Percentiles rank a stretch among this genome's conserved stretches.
Conservation (phyloP, 2,797 vertebrate genomes). For the Fundulus diaphanus region DNA sequence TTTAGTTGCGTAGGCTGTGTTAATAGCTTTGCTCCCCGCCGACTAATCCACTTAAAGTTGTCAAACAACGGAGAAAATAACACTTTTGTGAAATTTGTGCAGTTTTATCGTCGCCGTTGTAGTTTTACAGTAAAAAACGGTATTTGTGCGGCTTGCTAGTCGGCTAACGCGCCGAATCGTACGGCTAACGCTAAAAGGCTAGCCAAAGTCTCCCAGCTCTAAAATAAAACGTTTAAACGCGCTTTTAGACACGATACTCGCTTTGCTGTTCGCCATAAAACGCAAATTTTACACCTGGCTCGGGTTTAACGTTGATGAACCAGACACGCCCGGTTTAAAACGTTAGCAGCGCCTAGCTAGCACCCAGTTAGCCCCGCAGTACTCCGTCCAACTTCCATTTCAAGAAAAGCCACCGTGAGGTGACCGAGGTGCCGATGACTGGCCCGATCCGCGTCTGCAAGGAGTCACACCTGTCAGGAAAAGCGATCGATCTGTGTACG, state of each 20-base stretch:
- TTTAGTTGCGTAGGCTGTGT: slow-evolving; percentile 53
- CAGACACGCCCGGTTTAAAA: slow-evolving; percentile 22
- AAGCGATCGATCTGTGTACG: neutral
- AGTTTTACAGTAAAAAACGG: neutral
- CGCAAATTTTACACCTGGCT: neutral
- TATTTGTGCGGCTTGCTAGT: neutral
- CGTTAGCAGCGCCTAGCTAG: slow-evolving; percentile 24
- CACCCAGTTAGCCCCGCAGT: slow-evolving; percentile 38
- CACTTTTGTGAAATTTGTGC: neutral
- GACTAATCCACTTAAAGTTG: neutral
- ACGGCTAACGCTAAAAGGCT: slow-evolving; percentile 21
- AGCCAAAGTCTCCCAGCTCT: slow-evolving; percentile 3
- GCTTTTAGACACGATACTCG: neutral
- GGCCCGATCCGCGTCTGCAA: neutral
- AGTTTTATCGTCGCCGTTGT: neutral
- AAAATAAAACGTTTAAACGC: too few relatives aligned
- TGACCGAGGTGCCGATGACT: neutral
- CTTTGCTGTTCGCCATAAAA: neutral
- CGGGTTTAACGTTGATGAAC: neutral
- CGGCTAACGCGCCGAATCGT: slow-evolving; percentile 50
- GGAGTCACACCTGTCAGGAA: neutral
- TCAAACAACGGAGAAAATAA: slow-evolving; percentile 2
- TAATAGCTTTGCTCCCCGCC: slow-evolving; percentile 8
- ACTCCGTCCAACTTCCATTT: slow-evolving; percentile 44
- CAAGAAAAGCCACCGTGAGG: slow-evolving; percentile 13